Conservation (phyloP, 37 sponge, comb jelly and placozoan species). For the Ianthella basta region DNA sequence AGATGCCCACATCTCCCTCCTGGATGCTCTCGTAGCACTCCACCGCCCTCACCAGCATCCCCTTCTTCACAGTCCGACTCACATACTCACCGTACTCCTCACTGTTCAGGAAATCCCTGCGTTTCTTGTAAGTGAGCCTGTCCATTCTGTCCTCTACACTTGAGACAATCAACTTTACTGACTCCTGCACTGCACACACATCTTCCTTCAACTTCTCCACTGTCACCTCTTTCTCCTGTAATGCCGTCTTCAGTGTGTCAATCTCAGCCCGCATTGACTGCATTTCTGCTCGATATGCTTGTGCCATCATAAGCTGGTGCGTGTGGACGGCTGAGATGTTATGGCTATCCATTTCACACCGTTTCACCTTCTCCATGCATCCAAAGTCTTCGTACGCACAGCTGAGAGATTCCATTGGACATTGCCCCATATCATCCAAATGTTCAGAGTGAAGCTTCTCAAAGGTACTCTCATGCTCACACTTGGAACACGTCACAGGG, state of each 20-base stretch:
- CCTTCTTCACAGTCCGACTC: not conserved
- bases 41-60: not conserved
- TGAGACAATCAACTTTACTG: not conserved
- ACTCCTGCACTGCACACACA: not conserved
- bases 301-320: not conserved
- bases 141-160: not conserved
- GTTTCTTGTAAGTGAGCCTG: not conserved
- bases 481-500: not conserved
- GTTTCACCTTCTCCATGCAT: not conserved
- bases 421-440: not conserved
- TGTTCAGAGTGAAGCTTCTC: not conserved
- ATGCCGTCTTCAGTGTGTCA: not conserved
- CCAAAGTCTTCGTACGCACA: slow-evolving; percentile 6
- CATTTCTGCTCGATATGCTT: not conserved
- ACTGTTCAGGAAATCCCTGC: not conserved
- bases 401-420: not conserved
- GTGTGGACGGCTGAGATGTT: not conserved
- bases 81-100: slow-evolving; percentile 23
- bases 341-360: slow-evolving; percentile 18
- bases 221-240: no score
- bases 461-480: not conserved
- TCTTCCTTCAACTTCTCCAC: not conserved
- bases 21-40: slow-evolving; percentile 14
- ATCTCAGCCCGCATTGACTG: not conserved
- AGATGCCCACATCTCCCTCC: slow-evolving; percentile 25